Conservation (phyloP, 1,140 invertebrate genomes). For the Pogonomyrmex californicus region DNA sequence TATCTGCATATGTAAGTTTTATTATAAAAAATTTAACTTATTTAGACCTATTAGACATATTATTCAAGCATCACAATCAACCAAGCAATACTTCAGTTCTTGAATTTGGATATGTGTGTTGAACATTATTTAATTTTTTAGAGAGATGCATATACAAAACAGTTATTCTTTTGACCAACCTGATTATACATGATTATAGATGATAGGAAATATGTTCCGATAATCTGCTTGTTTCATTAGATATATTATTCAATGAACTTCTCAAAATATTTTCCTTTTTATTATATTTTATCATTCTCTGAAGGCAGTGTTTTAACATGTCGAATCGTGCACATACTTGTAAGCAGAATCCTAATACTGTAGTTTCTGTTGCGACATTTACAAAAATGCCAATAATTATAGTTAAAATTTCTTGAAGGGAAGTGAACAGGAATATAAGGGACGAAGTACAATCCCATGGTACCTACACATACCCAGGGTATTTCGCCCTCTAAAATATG, state of each 20-base stretch:
- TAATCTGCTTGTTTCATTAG: constrained; percentile 2
- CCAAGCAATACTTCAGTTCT: neutral
- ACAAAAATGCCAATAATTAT: neutral
- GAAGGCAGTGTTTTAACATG: neutral
- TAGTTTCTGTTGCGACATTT: constrained; percentile 26
- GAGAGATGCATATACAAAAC: neutral
- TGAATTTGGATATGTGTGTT: neutral
- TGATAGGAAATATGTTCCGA: constrained; percentile 9
- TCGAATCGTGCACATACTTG: constrained; percentile 43
- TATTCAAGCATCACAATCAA: neutral
- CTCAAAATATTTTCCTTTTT: neutral
- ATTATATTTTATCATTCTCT: neutral
- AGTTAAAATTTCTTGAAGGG: neutral
- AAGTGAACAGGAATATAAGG: neutral
- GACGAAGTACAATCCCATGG: neutral
- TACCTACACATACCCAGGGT: neutral
- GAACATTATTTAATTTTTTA: no score
- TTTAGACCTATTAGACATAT: neutral
- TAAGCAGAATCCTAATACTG: constrained; percentile 17
- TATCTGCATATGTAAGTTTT: neutral
- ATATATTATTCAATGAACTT: no score
- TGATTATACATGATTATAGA: constrained; percentile 1
- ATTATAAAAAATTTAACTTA: neutral
- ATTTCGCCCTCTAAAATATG: neutral
- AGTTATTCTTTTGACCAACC: constrained; percentile 10